A percentile compares a stretch with the other conserved stretches of the same genome.
Conservation (phyloP, 2,888 invertebrate species). For the Dynastes grantii region DNA sequence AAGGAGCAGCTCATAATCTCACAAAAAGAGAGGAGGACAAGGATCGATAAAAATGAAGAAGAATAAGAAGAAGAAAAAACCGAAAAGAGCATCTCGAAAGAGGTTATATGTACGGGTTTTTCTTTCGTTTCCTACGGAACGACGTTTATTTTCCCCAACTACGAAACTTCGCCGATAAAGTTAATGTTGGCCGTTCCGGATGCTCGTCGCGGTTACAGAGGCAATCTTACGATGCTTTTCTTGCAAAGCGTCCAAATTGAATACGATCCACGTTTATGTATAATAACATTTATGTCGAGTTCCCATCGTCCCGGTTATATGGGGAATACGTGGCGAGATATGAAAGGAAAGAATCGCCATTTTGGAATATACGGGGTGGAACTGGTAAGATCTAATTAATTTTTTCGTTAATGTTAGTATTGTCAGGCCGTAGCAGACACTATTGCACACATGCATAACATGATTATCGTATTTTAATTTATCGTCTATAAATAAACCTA, state of each 20-base stretch:
- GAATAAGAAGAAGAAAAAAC: background rate
- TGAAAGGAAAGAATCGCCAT: too few relatives aligned
- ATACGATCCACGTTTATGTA: conserved; percentile 35
- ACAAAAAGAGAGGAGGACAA: background rate
- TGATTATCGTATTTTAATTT: too few relatives aligned
- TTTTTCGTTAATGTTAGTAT: too few relatives aligned
- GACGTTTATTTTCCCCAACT: conserved; percentile 36
- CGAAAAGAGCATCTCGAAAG: background rate
- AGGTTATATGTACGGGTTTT: conserved; percentile 1
- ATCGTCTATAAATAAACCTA: too few relatives aligned
- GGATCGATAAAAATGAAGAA: background rate
- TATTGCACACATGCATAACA: too few relatives aligned
- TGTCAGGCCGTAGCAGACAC: too few relatives aligned
- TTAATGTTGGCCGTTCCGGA: conserved; percentile 9
- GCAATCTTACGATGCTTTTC: conserved; percentile 35
- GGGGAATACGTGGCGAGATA: too few relatives aligned
- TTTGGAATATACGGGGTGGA: too few relatives aligned
- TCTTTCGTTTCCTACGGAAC: conserved; percentile 6
- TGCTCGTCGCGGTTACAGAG: background rate
- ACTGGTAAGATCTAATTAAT: too few relatives aligned
- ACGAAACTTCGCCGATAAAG: conserved; percentile 33
- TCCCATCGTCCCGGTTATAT: background rate
- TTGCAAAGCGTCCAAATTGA: conserved; percentile 26
- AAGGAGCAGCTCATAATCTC: background rate
- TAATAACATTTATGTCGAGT: conserved; percentile 33